Percentiles rank a stretch among this genome's conserved stretches.
These are phyloP conservation scores for Centropristis striata DNA, from an alignment of 2,113 vertebrate genomes.

Conservation along the genomic window DNA sequence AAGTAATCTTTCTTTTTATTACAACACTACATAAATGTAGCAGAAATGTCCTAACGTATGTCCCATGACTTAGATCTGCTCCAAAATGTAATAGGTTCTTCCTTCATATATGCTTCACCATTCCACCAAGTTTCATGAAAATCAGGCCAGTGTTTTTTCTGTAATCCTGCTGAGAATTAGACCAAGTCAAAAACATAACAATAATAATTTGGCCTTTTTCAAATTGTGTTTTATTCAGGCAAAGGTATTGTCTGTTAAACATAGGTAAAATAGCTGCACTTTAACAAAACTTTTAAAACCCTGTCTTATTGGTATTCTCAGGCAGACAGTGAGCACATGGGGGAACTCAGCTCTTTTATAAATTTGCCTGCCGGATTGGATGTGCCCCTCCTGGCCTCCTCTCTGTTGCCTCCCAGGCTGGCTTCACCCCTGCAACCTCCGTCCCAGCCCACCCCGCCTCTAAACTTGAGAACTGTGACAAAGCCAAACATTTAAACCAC, in stretches of 20 bases:
- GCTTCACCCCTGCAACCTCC: conserved; percentile 65
- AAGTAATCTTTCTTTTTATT: too few relatives aligned
- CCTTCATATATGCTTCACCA: too few relatives aligned
- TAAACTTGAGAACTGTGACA: conserved; percentile 83
- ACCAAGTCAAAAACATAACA: too few relatives aligned
- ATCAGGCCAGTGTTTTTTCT: too few relatives aligned
- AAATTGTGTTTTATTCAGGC: neutral
- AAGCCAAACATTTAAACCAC: conserved; percentile 79
- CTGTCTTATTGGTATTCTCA: neutral
- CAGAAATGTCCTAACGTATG: too few relatives aligned
- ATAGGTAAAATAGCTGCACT: neutral
- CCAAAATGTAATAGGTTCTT: too few relatives aligned
- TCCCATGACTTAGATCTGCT: too few relatives aligned
- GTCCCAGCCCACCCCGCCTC: conserved; percentile 55
- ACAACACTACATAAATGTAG: too few relatives aligned
- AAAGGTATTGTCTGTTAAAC: neutral
- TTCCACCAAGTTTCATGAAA: too few relatives aligned
- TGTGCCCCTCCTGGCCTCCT: conserved; percentile 51
- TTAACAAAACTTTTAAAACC: too few relatives aligned
- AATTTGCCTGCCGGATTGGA: conserved; percentile 45
- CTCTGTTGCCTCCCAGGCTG: conserved; percentile 59
- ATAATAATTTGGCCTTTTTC: neutral
- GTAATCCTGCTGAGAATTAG: too few relatives aligned
- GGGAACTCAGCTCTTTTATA: conserved; percentile 29
- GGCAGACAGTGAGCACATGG: conserved; percentile 23